Evolutionary conservation across 2,113 vertebrate genomes (phyloP), one percentile per base, ranked within the genome.

Genomic region (Syngnathus typhle): DNA sequence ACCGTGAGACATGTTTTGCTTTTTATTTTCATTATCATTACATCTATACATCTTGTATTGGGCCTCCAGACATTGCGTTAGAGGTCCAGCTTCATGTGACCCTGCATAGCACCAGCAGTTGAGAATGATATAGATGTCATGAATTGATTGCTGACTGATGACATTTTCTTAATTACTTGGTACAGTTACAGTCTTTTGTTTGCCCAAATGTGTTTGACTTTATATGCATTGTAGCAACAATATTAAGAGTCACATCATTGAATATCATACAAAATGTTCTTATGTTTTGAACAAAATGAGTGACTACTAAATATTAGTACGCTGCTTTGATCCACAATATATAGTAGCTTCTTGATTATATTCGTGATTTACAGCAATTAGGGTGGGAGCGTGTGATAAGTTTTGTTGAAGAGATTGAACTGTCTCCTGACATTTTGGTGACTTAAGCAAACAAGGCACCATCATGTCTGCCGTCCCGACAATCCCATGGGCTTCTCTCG

Each of bases 301-400:
- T 6, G 6, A 4, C 44, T 44, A 6, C 15, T 70, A 49, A 19
- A 63, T 62, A 60, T 0, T 56, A 39, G 10, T 8, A 9, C 2
- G 58, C 38, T 70, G 56, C 67, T 74, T 74, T 68, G 58, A 37
- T 52, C 55, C 13, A 58, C 13, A 36, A 16, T 36, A 32, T 36
- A 10, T 61, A 4, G 71, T 61, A 4, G 71, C 70, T 81, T 74
- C 44, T 74, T 46, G 66, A 52, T 64, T 69, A 54, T 77, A 65
- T 68, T 68, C 23, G 59, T 71, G 61, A 67, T 65, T 71, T 61
- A 32, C 10, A 36, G 43, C 51, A 39, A 15, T 8, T 12, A 72
- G 54, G 62, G 44, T 74, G 69, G 64, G 60, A 72, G 60, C 64
- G 73, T 82, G 71, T 80, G 71, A 77, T 80, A 80, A 72, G 4